Conservation (phyloP, 2,888 invertebrate species). For the Drosophila nigricruria region DNA sequence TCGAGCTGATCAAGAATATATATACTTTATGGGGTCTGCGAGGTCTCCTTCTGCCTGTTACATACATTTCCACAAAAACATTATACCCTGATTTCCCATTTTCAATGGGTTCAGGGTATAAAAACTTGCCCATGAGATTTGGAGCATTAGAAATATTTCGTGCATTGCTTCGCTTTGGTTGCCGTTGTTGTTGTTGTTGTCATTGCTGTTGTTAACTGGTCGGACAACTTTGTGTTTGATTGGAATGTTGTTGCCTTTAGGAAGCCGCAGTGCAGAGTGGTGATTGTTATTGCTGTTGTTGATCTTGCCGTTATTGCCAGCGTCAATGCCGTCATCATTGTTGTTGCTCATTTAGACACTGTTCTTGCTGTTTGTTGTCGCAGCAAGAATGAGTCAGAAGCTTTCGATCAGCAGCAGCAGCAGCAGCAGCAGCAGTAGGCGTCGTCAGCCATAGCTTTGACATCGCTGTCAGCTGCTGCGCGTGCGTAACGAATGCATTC, state of each 20-base stretch:
- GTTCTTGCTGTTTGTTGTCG: slow-evolving; percentile 35
- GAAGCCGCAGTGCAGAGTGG: slow-evolving; percentile 35
- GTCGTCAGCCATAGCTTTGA: slow-evolving; percentile 9
- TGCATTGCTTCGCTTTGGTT: slow-evolving; percentile 60
- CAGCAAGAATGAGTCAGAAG: slow-evolving; percentile 44
- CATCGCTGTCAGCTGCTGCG: slow-evolving; percentile 11
- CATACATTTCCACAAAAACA: too few species aligned
- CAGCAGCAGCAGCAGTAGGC: slow-evolving; percentile 11
- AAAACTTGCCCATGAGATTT: slow-evolving; percentile 65
- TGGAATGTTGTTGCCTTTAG: slow-evolving; percentile 76
- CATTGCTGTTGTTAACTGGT: slow-evolving; percentile 64
- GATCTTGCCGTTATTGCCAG: slow-evolving; percentile 26
- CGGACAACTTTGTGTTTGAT: slow-evolving; percentile 72
- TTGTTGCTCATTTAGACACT: slow-evolving; percentile 31
- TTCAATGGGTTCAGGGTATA: too few species aligned
- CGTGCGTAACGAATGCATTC: slow-evolving; percentile 58
- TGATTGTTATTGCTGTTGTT: slow-evolving; percentile 28
- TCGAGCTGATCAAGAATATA: too few species aligned
- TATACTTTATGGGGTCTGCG: too few species aligned
- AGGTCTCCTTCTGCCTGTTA: too few species aligned
- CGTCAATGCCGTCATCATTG: slow-evolving; percentile 55
- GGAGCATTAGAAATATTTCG: slow-evolving; percentile 76
- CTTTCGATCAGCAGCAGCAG: slow-evolving; percentile 12
- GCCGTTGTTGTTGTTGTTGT: slow-evolving; percentile 24
- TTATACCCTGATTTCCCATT: too few species aligned